phyloP scores from a whole-genome alignment of 2,888 invertebrate species.

The Caenorhabditis sp. region DNA sequence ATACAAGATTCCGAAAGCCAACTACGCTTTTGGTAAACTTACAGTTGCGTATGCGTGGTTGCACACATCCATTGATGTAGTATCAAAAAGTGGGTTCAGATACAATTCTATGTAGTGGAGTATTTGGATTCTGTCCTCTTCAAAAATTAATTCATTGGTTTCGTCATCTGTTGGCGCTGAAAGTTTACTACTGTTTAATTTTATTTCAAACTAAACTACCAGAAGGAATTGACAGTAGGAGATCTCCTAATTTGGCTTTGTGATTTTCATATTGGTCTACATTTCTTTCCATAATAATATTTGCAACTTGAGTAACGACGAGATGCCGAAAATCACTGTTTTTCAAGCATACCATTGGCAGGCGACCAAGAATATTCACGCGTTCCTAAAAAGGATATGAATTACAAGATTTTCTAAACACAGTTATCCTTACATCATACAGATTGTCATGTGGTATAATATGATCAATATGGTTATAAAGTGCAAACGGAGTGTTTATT shows the following conservation, averaged over 20 bases:
- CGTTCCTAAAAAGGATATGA: constrained; percentile 18
- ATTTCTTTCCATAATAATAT: background rate
- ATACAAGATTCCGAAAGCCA: background rate
- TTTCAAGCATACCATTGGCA: constrained; percentile 1
- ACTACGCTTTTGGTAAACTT: background rate
- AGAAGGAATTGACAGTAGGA: too few species aligned
- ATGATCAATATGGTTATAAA: background rate
- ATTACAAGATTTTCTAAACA: too few species aligned
- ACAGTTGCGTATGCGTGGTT: background rate
- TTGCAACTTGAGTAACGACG: background rate
- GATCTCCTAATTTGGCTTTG: too few species aligned
- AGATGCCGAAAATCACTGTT: background rate
- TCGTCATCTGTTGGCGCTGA: background rate
- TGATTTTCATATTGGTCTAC: too few species aligned
- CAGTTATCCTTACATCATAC: too few species aligned
- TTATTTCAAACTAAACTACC: background rate
- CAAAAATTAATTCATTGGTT: background rate
- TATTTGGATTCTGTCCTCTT: background rate
- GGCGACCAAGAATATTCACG: background rate
- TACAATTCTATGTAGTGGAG: constrained; percentile 5
- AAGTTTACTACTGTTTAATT: background rate
- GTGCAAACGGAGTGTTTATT: background rate
- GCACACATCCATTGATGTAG: background rate
- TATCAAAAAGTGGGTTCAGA: background rate
- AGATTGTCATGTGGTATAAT: too few species aligned